Evolutionary conservation across 2,888 invertebrate species (phyloP), one percentile per base, ranked within the genome.

Genomic region (Leptopilina syphax): DNA sequence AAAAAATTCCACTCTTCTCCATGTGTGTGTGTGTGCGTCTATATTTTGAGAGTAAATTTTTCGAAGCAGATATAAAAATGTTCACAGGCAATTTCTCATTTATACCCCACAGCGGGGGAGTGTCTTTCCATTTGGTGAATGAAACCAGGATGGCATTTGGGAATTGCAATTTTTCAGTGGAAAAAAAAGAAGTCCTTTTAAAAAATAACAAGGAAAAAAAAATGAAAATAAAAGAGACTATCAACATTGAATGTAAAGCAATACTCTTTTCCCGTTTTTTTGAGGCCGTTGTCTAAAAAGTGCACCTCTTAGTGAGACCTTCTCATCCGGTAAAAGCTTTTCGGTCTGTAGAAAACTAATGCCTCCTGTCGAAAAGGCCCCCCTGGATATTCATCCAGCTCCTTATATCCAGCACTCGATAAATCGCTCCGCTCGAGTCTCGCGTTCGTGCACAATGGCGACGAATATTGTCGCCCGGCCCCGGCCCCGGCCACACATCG

Each of bases 391-490:
- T 27, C 70, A 70, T 77, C 77, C 66, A 65, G 50, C 77, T 65
- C 63, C 66, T 77, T 77, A 63, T 47, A 78, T 50, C 54, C 70
- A 79, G 81, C 80, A 81, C 82, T 83, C 83, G 80, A 82, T 83
- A 82, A 83, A 82, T 83, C 78, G 80, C 68, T 80, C 77, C 78
- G 80, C 68, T 80, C 77, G 77, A 79, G 77, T 79, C 60, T 63
- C 79, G 73, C 77, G 77, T 67, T 79, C 79, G 60, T 63, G 78
- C 65, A 81, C 81, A 81, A 83, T 83, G 81, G 77, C 79, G 65
- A 79, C 80, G 73, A 76, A 68, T 83, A 88, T 88, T 87, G 88
- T 88, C 87, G 85, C 84, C 18, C 18, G 18, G 18, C 0, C 18
- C 18, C 18, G 18, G 18, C 18, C 18, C 18, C 18, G 18, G 18